Conservation (phyloP, 2,888 invertebrate species). For the Emmelina monodactyla region DNA sequence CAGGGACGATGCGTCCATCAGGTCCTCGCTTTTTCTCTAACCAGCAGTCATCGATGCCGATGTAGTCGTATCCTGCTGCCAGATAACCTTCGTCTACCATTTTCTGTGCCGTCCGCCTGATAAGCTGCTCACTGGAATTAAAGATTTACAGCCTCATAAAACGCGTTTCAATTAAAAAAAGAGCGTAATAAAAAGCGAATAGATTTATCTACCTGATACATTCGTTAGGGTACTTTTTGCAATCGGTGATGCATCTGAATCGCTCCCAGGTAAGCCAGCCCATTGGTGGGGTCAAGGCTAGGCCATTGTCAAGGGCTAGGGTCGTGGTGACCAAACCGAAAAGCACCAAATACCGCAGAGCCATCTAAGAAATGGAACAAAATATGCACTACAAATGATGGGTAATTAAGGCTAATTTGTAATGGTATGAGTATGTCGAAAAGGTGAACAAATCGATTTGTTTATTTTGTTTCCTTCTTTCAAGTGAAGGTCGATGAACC, state of each 20-base stretch:
- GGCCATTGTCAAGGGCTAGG: conserved; percentile 64
- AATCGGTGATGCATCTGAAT: conserved; percentile 71
- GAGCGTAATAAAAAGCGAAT: not conserved
- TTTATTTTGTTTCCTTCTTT: too few species aligned
- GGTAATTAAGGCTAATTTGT: too few species aligned
- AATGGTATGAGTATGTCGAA: too few species aligned
- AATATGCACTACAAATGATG: too few species aligned
- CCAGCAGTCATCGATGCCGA: conserved; percentile 83
- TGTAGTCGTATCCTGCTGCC: conserved; percentile 75
- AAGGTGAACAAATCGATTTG: too few species aligned
- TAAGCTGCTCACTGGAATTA: conserved; percentile 64
- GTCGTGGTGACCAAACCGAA: conserved; percentile 18
- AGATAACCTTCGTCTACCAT: conserved; percentile 73
- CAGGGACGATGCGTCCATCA: conserved; percentile 69
- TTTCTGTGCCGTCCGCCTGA: conserved; percentile 67
- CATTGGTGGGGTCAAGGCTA: conserved; percentile 75
- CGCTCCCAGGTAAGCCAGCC: conserved; percentile 77
- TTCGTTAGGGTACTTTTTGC: conserved; percentile 68
- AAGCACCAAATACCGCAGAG: conserved; percentile 20
- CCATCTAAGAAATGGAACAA: too few species aligned
- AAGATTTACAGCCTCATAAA: not conserved
- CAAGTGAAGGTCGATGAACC: too few species aligned
- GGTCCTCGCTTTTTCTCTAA: conserved; percentile 67
- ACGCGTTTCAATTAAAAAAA: not conserved
- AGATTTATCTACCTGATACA: conserved; percentile 66